Evolutionary conservation across 2,888 invertebrate genomes (phyloP), one percentile per base, ranked within the genome.

Genomic region (Amblyjoppa proteus): DNA sequence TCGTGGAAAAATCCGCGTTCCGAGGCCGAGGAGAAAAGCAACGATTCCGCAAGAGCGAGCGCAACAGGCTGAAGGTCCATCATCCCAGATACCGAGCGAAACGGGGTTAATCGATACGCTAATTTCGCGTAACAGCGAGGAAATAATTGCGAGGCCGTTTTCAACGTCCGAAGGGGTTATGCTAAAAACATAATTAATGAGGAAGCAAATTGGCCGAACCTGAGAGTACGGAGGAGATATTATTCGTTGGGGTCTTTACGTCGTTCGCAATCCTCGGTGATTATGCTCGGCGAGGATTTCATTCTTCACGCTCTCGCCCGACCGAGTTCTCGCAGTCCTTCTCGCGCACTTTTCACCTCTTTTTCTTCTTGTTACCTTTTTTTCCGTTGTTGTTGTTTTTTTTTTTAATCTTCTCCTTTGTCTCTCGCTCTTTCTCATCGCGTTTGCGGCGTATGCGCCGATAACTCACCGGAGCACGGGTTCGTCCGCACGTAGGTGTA

Each of bases 31-130:
- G 28, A 11, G 31, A 16, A 34, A 34, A 64, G 7, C 20, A 56
- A 31, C 64, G 64, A 34, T 64, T 34, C 2, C 64, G 64, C 64
- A 64, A 64, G 34, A 25, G 13, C 25, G 45, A 31, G 34, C 34
- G 51, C 66, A 66, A 76, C 53, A 25, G 25, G 34, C 76, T 38
- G 51, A 38, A 51, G 56, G 16, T 45, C 13, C 51, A 34, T 34
- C 51, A 38, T 66, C 38, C 25, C 76, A 28, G 71, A 51, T 84
- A 49, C 68, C 13, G 53, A 51, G 41, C 64, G 81, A 85, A 89
- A 89, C 81, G 88, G 80, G 90, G 90, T 89, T 90, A 91, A 91
- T 89, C 90, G 90, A 91, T 89, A 88, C 89, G 89, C 88, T 89
- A 90, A 91, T 91, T 91, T 89, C 87, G 85, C 85, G 84, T 87